phyloP scores from a whole-genome alignment of 2,888 invertebrate genomes.

The Agrotis segetum region DNA sequence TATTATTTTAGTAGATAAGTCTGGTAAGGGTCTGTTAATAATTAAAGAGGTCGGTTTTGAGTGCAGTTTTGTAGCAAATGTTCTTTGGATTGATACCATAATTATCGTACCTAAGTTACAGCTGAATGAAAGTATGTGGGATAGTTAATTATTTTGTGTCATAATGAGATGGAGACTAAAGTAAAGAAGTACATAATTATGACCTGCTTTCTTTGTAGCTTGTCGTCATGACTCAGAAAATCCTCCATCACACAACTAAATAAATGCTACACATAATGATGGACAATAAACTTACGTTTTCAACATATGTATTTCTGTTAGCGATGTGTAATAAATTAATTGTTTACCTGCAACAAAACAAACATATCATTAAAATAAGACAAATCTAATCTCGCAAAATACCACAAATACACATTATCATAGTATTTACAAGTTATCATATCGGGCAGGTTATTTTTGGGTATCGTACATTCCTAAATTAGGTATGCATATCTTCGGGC shows the following conservation, averaged over 20 bases:
- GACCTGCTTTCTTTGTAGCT: no score
- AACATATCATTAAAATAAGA: neutral
- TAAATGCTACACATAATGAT: no score
- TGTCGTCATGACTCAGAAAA: no score
- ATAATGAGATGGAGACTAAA: no score
- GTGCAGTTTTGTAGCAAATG: neutral
- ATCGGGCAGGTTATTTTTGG: slow-evolving; percentile 3
- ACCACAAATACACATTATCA: neutral
- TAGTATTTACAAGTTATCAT: slow-evolving; percentile 12
- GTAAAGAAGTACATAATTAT: no score
- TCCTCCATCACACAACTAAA: no score
- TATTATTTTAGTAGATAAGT: slow-evolving; percentile 29
- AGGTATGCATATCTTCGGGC: slow-evolving; percentile 15
- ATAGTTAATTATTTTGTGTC: no score
- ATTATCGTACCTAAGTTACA: no score
- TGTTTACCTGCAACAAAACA: neutral
- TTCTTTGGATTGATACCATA: neutral
- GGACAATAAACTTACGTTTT: no score
- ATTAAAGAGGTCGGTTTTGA: slow-evolving; percentile 8
- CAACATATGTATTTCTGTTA: neutral
- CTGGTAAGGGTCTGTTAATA: slow-evolving; percentile 20
- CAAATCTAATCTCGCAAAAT: slow-evolving; percentile 13
- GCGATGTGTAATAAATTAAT: neutral
- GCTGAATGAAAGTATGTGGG: no score
- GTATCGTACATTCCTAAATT: slow-evolving; percentile 9